Evolutionary conservation across 2,113 vertebrate species (phyloP), one percentile per base, ranked within the genome.

Genomic region (Bubo scandiacus): DNA sequence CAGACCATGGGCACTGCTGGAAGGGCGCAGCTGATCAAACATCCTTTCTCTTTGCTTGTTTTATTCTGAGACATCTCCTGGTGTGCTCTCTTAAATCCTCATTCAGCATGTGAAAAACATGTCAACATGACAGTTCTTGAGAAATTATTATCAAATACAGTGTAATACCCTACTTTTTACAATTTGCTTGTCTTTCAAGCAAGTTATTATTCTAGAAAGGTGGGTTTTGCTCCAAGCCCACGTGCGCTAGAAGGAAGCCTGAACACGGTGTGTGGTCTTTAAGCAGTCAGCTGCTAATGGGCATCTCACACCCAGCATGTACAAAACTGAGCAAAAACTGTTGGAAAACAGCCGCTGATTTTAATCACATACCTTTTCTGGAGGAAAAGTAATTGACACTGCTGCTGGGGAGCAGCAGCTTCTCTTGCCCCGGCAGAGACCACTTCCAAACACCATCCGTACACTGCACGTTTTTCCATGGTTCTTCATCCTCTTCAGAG

Each of bases 401-500:
- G 40, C 32, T 21, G 13, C 16, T 29, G 57, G 34, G 25, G 30
- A 80, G n/a, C 43, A 62, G 49, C 0, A 1, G n/a, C 55, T 68
- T 32, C 5, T 25, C 58, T 45, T 65, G 40, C 66, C 57, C 18
- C 38, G 42, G 54, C 51, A 86, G 51, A 68, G 19, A 40, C n/a
- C 43, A 4, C 8, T 68, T 67, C n/a, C 86, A 38, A 71, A 52
- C 7, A 26, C 20, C 58, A 57, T 78, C 45, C 47, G 25, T 15
- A 25, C 30, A 8, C 55, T 18, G 42, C 47, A 15, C 0, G 0
- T 3, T 91, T 57, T 43, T 32, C 16, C 26, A 3, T 0, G 4
- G n/a, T 15, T 49, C 51, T 40, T 54, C 22, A 57, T 16, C 51
- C 15, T 34, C 11, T 5, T 66, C 32, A 36, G 47, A 81, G 72